Conservation (phyloP, 2,113 vertebrate genomes). For the Anoura caudifer region DNA sequence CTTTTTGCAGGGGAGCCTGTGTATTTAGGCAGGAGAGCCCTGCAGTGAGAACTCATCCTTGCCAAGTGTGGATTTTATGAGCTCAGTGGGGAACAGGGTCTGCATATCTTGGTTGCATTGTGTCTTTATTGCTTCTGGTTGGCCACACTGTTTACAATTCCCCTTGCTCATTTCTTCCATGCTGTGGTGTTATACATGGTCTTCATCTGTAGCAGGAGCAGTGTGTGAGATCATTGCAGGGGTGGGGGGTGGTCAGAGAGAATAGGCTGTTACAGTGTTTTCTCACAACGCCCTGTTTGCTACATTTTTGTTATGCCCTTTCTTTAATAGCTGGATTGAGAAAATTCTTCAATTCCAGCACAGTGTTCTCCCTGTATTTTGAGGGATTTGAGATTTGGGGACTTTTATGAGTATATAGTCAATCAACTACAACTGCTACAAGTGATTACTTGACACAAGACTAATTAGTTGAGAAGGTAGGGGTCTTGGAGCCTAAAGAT, state of each 20-base stretch:
- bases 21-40: background rate
- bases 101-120: slow-evolving; percentile 2
- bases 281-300: background rate
- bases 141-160: slow-evolving; percentile 35
- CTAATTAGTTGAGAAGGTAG: slow-evolving; percentile 53
- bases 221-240: background rate
- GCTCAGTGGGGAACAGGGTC: slow-evolving; percentile 5
- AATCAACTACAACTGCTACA: slow-evolving; percentile 49
- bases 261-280: background rate
- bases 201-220: background rate
- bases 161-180: slow-evolving; percentile 48
- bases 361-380: background rate
- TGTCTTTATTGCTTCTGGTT: slow-evolving; percentile 54
- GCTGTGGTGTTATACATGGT: slow-evolving; percentile 44
- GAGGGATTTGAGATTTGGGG: background rate
- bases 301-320: background rate
- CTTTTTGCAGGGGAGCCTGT: background rate
- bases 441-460: slow-evolving; percentile 40
- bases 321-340: slow-evolving; percentile 4
- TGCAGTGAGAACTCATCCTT: background rate
- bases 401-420: slow-evolving; percentile 1
- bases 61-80: slow-evolving; percentile 55
- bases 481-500: slow-evolving; percentile 47
- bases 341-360: background rate
- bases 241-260: background rate